Evolutionary conservation across 1,140 invertebrate species (phyloP).

Genomic region (Ostrea denselamellosa): DNA sequence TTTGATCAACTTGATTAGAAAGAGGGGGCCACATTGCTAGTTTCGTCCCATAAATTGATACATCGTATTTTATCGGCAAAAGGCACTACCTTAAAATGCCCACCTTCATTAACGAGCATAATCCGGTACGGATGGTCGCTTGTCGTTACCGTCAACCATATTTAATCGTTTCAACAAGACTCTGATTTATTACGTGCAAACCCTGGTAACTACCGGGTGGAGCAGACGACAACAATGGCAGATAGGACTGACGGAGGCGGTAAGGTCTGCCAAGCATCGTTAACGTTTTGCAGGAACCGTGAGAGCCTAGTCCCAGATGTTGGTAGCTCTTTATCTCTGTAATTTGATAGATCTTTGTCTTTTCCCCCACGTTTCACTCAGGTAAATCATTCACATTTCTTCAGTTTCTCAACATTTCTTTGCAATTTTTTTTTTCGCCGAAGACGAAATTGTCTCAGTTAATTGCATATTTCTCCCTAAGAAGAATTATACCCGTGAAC

Average conservation of each 20-base stretch:
- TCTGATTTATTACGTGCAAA: slow-evolving; percentile 37
- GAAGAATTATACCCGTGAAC: no score
- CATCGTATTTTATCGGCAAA: slow-evolving; percentile 38
- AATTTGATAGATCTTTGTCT: slow-evolving; percentile 29
- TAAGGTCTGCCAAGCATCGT: slow-evolving; percentile 13
- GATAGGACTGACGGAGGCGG: not conserved
- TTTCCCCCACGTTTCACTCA: not conserved
- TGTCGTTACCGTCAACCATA: slow-evolving; percentile 6
- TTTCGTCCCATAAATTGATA: slow-evolving; percentile 23
- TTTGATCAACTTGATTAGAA: slow-evolving; percentile 34
- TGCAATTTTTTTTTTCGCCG: no score
- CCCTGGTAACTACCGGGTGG: slow-evolving; percentile 6
- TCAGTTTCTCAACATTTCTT: not conserved
- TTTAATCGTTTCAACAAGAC: slow-evolving; percentile 32
- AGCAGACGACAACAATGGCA: not conserved
- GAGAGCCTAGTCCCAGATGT: slow-evolving; percentile 1
- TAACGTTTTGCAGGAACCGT: slow-evolving; percentile 10
- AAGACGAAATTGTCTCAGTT: no score
- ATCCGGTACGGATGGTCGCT: not conserved
- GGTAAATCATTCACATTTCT: not conserved
- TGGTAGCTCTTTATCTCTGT: not conserved
- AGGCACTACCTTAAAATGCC: not conserved
- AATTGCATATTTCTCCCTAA: no score
- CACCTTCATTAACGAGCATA: not conserved
- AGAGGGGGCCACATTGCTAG: slow-evolving; percentile 35